phyloP scores from a whole-genome alignment of 1,140 invertebrate genomes.

The Cryptotermes secundus region DNA sequence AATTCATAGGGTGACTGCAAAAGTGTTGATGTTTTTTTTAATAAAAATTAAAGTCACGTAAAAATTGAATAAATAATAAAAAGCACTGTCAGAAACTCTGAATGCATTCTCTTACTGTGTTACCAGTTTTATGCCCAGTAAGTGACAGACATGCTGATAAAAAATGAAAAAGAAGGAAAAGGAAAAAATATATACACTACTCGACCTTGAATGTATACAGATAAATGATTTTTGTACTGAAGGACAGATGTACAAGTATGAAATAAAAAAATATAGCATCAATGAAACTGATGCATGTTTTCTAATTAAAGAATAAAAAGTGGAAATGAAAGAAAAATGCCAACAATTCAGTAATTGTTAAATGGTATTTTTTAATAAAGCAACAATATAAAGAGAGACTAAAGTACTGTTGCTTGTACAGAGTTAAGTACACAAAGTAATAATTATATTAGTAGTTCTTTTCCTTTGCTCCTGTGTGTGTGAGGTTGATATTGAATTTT shows the following conservation, averaged over 20 bases:
- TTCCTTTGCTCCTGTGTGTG: conserved; percentile 6
- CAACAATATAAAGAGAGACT: background rate
- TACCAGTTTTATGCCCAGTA: conserved; percentile 14
- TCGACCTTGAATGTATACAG: background rate
- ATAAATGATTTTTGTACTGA: background rate
- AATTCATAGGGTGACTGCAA: background rate
- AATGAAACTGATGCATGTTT: background rate
- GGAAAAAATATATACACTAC: background rate
- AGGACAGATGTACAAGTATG: background rate
- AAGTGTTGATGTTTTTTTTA: conserved; percentile 12
- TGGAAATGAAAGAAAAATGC: background rate
- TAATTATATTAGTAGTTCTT: background rate
- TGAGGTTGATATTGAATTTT: background rate
- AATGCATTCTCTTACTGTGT: background rate
- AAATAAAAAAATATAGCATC: conserved; percentile 8
- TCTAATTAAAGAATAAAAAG: background rate
- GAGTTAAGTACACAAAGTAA: background rate
- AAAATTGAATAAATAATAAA: conserved; percentile 8
- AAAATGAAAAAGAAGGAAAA: background rate
- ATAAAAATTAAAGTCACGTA: background rate
- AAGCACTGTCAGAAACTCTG: background rate
- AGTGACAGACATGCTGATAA: background rate
- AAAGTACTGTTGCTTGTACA: background rate
- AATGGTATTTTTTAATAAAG: background rate
- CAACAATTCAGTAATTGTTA: background rate